phyloP scores from a whole-genome alignment of 2,113 vertebrate genomes.

The Struthidea cinerea region DNA sequence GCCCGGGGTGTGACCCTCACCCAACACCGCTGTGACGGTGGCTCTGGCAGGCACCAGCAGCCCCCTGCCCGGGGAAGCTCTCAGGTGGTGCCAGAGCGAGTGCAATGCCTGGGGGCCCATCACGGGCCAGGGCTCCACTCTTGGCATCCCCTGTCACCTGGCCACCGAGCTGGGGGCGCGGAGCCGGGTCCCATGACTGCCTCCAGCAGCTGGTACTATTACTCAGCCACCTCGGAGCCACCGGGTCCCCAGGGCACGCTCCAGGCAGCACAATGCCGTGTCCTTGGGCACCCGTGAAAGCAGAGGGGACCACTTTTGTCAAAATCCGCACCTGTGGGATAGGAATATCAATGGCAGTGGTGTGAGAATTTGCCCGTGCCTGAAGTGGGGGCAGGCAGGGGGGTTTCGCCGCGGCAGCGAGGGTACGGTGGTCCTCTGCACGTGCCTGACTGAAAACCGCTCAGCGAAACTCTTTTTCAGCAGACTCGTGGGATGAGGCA shows the following conservation, averaged over 20 bases:
- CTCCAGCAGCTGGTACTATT: background rate
- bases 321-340: background rate
- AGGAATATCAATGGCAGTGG: background rate
- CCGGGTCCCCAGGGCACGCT: accelerated
- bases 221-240: background rate
- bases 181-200: accelerated
- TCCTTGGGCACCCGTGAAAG: background rate
- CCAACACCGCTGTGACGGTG: accelerated
- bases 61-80: background rate
- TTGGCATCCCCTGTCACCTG: background rate
- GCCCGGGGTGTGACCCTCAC: background rate
- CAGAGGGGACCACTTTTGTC: background rate
- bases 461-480: background rate
- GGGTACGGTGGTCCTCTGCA: background rate
- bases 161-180: background rate
- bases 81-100: accelerated
- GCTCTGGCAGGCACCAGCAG: background rate
- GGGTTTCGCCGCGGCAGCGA: background rate
- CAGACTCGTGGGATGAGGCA: background rate
- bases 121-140: background rate
- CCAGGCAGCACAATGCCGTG: background rate
- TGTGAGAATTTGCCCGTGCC: background rate
- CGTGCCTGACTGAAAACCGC: background rate
- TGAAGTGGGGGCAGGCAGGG: background rate
- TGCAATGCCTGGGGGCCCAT: background rate